Percentiles rank a stretch among this genome's conserved stretches.
phyloP scores from a whole-genome alignment of 1,140 invertebrate genomes.

The Muscidifurax raptorellus region DNA sequence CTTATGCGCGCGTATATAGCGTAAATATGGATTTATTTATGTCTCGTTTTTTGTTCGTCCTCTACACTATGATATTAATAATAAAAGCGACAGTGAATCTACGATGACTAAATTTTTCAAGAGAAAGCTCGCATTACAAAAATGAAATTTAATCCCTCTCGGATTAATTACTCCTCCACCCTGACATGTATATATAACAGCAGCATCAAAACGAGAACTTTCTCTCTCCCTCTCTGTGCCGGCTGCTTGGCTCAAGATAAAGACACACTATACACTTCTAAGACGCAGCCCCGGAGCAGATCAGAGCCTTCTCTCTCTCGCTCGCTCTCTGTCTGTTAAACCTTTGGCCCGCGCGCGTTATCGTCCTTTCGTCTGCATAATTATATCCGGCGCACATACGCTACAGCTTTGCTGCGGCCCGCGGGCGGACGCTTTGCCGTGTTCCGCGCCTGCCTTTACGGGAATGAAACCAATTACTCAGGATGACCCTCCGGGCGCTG shows the following conservation, averaged over 20 bases:
- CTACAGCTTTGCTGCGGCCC: neutral
- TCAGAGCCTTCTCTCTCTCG: neutral
- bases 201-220: too few species aligned
- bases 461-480: conserved; percentile 74
- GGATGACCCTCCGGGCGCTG: conserved; percentile 66
- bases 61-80: too few species aligned
- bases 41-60: neutral
- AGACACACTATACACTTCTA: neutral
- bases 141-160: too few species aligned
- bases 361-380: conserved; percentile 16
- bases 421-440: neutral
- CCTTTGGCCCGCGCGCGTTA: neutral
- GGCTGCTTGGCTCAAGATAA: neutral
- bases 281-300: neutral
- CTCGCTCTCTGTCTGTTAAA: neutral
- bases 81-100: too few species aligned
- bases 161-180: too few species aligned
- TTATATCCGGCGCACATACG: conserved; percentile 21
- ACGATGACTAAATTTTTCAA: too few species aligned
- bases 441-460: conserved; percentile 66
- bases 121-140: too few species aligned
- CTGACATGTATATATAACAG: too few species aligned
- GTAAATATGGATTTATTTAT: neutral
- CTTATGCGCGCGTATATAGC: neutral
- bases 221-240: too few species aligned